Evolutionary conservation across 2,113 vertebrate species (phyloP).

Genomic region (Bambusicola thoracicus): DNA sequence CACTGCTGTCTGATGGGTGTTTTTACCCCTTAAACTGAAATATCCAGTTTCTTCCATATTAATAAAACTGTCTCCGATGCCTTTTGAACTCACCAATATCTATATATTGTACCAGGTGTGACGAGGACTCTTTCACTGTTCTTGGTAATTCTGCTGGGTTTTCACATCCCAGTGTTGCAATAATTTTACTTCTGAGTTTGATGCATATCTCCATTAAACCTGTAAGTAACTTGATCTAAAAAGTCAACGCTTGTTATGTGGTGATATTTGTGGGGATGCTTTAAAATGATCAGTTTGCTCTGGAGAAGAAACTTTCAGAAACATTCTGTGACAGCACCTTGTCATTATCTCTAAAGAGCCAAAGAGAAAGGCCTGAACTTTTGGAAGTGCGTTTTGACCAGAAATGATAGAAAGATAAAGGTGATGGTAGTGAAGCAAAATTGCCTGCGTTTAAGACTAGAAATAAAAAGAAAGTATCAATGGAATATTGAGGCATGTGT

Average conservation of each 20-base stretch:
- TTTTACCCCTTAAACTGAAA: constrained; percentile 8
- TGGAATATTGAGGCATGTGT: rapidly evolving
- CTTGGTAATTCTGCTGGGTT: constrained; percentile 25
- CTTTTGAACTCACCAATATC: not conserved
- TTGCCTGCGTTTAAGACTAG: not conserved
- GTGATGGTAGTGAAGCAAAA: not conserved
- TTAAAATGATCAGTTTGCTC: constrained; percentile 18
- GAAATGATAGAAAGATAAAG: not conserved
- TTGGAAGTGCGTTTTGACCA: not conserved
- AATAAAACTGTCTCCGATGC: constrained; percentile 1
- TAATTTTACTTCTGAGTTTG: constrained; percentile 24
- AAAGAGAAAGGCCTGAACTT: constrained; percentile 24
- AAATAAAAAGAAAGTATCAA: not conserved
- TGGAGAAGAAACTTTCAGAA: constrained; percentile 23
- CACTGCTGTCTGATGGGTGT: not conserved
- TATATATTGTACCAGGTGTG: not conserved
- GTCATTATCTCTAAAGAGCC: constrained; percentile 27
- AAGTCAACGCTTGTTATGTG: constrained; percentile 46
- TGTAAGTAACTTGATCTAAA: constrained; percentile 50
- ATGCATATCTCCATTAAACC: constrained; percentile 55
- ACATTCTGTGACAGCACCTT: not conserved
- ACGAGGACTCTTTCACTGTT: constrained; percentile 25
- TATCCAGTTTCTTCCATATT: not conserved
- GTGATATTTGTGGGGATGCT: constrained; percentile 4
- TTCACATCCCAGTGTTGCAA: constrained; percentile 39